Evolutionary conservation across 2,888 invertebrate genomes (phyloP), one percentile per base, ranked within the genome.

Genomic region (Andrena fulva): DNA sequence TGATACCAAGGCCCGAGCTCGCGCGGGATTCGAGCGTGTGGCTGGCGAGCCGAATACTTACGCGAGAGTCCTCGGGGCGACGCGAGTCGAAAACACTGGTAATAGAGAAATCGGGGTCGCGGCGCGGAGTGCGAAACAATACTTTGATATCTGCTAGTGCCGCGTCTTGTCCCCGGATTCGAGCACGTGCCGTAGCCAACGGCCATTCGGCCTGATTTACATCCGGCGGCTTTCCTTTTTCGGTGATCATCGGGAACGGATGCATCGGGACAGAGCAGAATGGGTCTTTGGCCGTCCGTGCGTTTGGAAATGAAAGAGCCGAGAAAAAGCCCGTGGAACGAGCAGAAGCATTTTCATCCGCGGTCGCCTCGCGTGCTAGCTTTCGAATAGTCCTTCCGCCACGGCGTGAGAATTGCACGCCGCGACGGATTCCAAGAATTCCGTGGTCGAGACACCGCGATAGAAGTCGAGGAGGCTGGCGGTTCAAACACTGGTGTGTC

Each of bases 171-270:
- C 63, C 72, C 33, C 67, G 59, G 85, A 77, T 84, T 77, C 67
- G 69, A 70, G 60, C 75, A 75, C 79, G 77, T 78, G 85, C 56
- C 80, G 74, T 75, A 66, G 81, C 85, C 84, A 69, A 54, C 74
- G 83, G 85, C 77, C 66, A 81, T 85, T 67, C 75, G 85, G 74
- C 77, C 85, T 82, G 81, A 85, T 85, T 85, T 85, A 78, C 81
- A 70, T 77, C 70, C 77, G 29, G 59, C 80, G 59, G 50, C 59
- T 31, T 68, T 73, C 72, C 80, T 66, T 84, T 83, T 84, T 78
- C 52, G 75, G 72, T 48, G 75, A 75, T 80, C 73, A 76, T 56
- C 80, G 75, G 66, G 31, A 42, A 3, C 63, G 67, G 52, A 59
- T 73, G 77, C 67, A 74, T 79, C 75, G 66, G 24, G 42, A 62